Percentiles rank a stretch among this genome's conserved stretches.
These are phyloP conservation scores for Pangasius mekongensis DNA, from an alignment of 2,797 vertebrate genomes.

Conservation along the genomic window DNA sequence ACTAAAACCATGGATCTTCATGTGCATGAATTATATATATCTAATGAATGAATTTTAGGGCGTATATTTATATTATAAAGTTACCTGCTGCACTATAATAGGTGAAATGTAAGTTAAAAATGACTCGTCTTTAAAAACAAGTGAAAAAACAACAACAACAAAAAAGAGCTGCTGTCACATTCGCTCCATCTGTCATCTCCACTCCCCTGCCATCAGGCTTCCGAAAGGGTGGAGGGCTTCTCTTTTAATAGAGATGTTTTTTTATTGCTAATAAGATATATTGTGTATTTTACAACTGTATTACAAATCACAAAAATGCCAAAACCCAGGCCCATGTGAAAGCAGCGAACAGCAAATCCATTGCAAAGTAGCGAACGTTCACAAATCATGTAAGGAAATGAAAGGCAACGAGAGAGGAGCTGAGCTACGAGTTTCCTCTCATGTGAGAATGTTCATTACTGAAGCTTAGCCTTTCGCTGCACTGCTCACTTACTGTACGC, in stretches of 20 bases:
- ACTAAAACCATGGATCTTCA: neutral
- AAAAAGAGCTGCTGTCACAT: neutral
- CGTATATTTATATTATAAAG: neutral
- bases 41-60: neutral
- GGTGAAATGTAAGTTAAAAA: neutral
- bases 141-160: neutral
- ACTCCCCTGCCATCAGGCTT: neutral
- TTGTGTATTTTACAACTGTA: neutral
- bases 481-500: conserved; percentile 5
- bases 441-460: neutral
- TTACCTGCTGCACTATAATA: neutral
- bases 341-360: neutral
- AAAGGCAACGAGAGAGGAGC: neutral
- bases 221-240: neutral
- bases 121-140: neutral
- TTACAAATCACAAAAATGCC: neutral
- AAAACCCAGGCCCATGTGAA: neutral
- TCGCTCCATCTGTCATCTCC: neutral
- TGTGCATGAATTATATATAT: too few relatives aligned
- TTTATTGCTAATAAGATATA: neutral
- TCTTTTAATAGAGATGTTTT: neutral
- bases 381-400: neutral
- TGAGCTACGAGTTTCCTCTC: neutral
- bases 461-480: neutral
- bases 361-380: too few relatives aligned